These are phyloP conservation scores for Elachura formosa DNA, from an alignment of 2,113 vertebrate species.

Conservation along the genomic window DNA sequence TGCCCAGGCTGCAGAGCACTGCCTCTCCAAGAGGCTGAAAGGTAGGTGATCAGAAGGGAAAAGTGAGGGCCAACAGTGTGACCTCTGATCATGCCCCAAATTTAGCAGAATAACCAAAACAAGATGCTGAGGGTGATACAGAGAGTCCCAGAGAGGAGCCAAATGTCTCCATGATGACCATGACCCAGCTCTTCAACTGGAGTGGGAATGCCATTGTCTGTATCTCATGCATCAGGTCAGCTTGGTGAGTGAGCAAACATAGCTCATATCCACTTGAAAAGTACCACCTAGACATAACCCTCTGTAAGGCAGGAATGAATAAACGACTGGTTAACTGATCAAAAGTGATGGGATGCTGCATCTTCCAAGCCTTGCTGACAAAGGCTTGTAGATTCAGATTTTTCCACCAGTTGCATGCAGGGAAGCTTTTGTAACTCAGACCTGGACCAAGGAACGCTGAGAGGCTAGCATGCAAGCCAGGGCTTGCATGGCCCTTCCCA, in stretches of 20 bases:
- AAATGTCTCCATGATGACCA: neutral
- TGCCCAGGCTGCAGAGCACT: neutral
- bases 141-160: neutral
- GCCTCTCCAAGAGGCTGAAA: neutral
- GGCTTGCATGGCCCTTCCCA: neutral
- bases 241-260: neutral
- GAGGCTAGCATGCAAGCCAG: neutral
- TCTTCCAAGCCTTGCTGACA: neutral
- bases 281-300: neutral
- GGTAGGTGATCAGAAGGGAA: fast-evolving
- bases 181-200: neutral
- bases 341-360: neutral
- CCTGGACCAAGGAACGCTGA: fast-evolving
- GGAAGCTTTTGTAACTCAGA: neutral
- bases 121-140: neutral
- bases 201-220: fast-evolving
- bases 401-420: neutral
- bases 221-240: neutral
- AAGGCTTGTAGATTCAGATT: neutral
- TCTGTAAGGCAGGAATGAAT: neutral
- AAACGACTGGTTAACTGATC: neutral
- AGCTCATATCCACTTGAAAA: neutral
- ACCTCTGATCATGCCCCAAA: fast-evolving
- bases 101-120: neutral
- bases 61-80: fast-evolving